Percentiles rank a stretch among this genome's conserved stretches.
These are phyloP conservation scores for Phocoena sinus DNA, from an alignment of 2,113 vertebrate species.

Conservation along the genomic window DNA sequence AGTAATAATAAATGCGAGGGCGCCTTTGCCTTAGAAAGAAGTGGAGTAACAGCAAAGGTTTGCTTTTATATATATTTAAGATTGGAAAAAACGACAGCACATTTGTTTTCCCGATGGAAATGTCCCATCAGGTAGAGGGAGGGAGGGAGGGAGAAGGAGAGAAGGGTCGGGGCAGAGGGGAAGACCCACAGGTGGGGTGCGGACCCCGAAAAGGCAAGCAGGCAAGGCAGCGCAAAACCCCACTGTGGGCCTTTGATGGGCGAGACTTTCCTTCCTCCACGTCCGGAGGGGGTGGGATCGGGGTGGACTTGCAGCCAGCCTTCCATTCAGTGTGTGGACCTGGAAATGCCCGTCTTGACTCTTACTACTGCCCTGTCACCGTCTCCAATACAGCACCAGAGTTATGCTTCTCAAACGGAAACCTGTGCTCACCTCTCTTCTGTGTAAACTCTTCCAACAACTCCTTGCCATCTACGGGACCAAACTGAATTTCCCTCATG, in stretches of 20 bases:
- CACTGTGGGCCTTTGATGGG: rapidly evolving
- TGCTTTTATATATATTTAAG: background rate
- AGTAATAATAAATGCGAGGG: background rate
- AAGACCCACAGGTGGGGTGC: background rate
- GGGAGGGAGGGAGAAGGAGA: rapidly evolving
- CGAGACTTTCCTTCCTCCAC: rapidly evolving
- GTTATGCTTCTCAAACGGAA: rapidly evolving
- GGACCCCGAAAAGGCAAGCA: background rate
- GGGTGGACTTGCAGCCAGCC: background rate
- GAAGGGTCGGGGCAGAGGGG: rapidly evolving
- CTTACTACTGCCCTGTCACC: rapidly evolving
- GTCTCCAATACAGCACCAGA: rapidly evolving
- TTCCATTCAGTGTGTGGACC: rapidly evolving
- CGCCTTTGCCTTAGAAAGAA: too few relatives aligned
- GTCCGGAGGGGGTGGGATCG: rapidly evolving
- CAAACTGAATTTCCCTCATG: too few relatives aligned
- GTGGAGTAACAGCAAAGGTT: background rate
- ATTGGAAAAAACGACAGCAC: background rate
- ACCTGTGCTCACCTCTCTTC: rapidly evolving
- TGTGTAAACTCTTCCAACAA: rapidly evolving
- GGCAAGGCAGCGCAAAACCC: rapidly evolving
- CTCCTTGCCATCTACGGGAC: background rate
- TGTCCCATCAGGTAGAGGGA: too few relatives aligned
- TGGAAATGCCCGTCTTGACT: rapidly evolving
- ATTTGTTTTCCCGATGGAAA: background rate